Conservation (phyloP, 2,888 invertebrate genomes). For the Colletes collaris region DNA sequence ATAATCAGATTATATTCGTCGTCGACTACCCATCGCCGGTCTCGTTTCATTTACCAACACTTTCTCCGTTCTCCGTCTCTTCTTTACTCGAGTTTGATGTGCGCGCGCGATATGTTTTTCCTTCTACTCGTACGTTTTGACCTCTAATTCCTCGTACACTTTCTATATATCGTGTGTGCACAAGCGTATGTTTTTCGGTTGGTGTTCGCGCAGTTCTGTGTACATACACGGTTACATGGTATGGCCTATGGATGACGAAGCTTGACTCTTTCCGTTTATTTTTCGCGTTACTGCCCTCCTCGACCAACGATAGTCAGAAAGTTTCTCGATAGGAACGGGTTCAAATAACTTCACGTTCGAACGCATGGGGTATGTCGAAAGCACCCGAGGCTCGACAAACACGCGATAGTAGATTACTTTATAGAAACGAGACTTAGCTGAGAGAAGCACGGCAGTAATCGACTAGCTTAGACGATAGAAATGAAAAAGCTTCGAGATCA, state of each 20-base stretch:
- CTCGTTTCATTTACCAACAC: not conserved
- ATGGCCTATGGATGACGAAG: conserved; percentile 40
- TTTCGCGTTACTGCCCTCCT: not conserved
- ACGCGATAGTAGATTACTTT: not conserved
- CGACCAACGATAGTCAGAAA: not conserved
- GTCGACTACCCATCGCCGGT: conserved; percentile 11
- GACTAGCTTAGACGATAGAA: conserved; percentile 11
- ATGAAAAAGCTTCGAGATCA: not conserved
- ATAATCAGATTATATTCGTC: not conserved
- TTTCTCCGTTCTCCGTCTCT: not conserved
- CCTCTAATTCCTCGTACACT: not conserved
- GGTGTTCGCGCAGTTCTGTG: conserved; percentile 9
- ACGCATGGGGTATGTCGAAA: not conserved
- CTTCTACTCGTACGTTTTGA: not conserved
- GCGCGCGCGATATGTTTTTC: conserved; percentile 11
- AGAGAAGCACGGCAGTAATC: not conserved
- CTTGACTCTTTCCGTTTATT: conserved; percentile 23
- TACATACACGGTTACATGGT: conserved; percentile 4
- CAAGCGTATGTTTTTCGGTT: conserved; percentile 3
- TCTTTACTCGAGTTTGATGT: not conserved
- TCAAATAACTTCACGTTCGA: not conserved
- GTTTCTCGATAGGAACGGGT: not conserved
- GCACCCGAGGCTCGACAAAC: not conserved
- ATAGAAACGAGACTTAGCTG: not conserved
- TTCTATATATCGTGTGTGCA: conserved; percentile 13